A percentile compares a stretch with the other conserved stretches of the same genome.
These are phyloP conservation scores for Cerceris rybyensis DNA, from an alignment of 2,888 invertebrate genomes.

Conservation along the genomic window DNA sequence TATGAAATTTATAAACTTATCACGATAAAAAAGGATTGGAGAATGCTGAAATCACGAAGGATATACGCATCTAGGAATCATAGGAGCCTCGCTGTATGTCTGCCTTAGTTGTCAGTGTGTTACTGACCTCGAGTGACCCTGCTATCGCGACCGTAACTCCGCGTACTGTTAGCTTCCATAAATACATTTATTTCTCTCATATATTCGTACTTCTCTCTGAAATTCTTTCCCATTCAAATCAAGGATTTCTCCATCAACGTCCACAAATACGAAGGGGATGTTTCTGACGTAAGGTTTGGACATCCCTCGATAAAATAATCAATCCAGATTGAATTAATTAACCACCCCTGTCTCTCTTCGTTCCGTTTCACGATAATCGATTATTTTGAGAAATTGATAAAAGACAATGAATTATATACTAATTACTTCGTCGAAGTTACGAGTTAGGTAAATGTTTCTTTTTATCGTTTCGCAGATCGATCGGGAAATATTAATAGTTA, in stretches of 20 bases:
- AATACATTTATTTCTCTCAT: constrained; percentile 61
- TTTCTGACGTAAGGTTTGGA: too few relatives aligned
- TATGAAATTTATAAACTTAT: too few relatives aligned
- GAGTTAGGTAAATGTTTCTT: background rate
- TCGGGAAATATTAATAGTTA: background rate
- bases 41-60: background rate
- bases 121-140: constrained; percentile 81
- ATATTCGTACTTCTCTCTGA: constrained; percentile 8
- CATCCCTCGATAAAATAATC: too few relatives aligned
- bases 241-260: background rate
- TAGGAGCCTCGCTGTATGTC: constrained; percentile 51
- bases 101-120: constrained; percentile 77
- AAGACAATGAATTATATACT: too few relatives aligned
- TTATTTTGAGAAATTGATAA: background rate
- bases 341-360: too few relatives aligned
- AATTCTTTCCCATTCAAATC: background rate
- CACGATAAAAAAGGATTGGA: background rate
- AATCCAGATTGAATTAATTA: too few relatives aligned
- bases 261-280: too few relatives aligned
- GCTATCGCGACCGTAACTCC: constrained; percentile 75
- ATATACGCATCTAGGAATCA: constrained; percentile 39
- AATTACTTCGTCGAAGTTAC: background rate
- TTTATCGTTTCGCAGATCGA: background rate
- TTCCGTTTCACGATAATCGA: too few relatives aligned
- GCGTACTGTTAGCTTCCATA: constrained; percentile 75